A percentile compares a stretch with the other conserved stretches of the same genome.
Conservation (phyloP, 2,888 invertebrate genomes). For the Drosophila atripex region DNA sequence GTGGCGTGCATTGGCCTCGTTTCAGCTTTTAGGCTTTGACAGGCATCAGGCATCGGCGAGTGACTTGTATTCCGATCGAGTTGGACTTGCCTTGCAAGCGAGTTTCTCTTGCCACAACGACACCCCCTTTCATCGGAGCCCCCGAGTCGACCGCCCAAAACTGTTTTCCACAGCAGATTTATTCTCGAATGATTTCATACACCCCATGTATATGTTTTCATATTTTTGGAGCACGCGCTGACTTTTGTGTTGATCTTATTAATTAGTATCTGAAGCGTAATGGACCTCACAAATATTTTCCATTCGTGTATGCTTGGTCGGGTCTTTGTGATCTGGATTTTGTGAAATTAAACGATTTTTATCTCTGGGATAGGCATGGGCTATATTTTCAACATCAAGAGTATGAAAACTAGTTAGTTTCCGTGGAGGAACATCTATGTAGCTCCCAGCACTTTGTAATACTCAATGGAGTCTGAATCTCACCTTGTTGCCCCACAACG, state of each 20-base stretch:
- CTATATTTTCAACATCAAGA: too few species aligned
- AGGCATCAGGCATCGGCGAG: constrained; percentile 50
- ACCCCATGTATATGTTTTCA: not conserved
- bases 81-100: constrained; percentile 21
- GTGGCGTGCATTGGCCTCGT: constrained; percentile 53
- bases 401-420: too few species aligned
- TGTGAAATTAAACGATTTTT: too few species aligned
- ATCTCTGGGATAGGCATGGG: not conserved
- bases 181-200: constrained; percentile 17
- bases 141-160: not conserved
- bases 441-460: not conserved
- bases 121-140: not conserved
- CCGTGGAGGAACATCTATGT: too few species aligned
- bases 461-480: constrained; percentile 5
- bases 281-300: constrained; percentile 38
- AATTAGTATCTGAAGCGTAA: constrained; percentile 38
- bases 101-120: constrained; percentile 34
- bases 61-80: constrained; percentile 36
- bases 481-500: constrained; percentile 35
- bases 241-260: constrained; percentile 22
- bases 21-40: constrained; percentile 63
- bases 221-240: constrained; percentile 27
- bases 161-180: constrained; percentile 23
- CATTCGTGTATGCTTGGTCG: constrained; percentile 2
- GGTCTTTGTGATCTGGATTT: not conserved